Evolutionary conservation across 2,113 vertebrate species (phyloP), one percentile per base, ranked within the genome.

Genomic region (Semnornis frantzii): DNA sequence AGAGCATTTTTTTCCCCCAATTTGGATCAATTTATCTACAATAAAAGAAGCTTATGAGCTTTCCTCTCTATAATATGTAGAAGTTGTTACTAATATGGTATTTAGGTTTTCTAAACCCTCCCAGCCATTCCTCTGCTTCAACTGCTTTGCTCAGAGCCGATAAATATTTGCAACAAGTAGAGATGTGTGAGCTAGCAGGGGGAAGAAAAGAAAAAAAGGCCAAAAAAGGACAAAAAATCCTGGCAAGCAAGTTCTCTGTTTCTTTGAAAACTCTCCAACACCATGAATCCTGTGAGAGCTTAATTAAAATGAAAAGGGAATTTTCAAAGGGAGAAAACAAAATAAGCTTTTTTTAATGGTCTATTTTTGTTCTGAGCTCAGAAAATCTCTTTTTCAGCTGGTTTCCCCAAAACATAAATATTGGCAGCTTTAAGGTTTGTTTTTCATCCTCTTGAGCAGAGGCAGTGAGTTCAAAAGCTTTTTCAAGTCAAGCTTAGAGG

Each of bases 201-300:
- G 12, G 2, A 1, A 6, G 12, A 12, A 17, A 28, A 30, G 23
- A 13, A 12, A n/a, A 33, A 50, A 24, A 6, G 8, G 4, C 12
- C 57, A 25, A 82, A 28, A 59, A 42, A 63, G 55, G 10, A 57
- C 19, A 81, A 90, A 91, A 91, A 91, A 52, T 2, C 69, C 60
- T 37, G 92, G 94, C 94, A 94, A 92, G 81, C 39, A 93, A 90
- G 72, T 82, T 89, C 37, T 77, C 55, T 66, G 33, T 86, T 93
- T 93, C 95, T 97, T 94, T 96, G 85, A 94, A 94, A 95, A 93
- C 28, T 78, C 73, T 94, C 96, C 96, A 97, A 87, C 31, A 64
- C n/a, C 91, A 92, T 58, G 87, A 85, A 93, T 91, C 87, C 77
- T 84, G 72, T 79, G 75, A 95, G 87, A 93, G 89, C 72, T 96